Percentiles rank a stretch among this genome's conserved stretches.
These are phyloP conservation scores for Invenusta paracnida DNA, from an alignment of 2,888 invertebrate species.

Conservation along the genomic window DNA sequence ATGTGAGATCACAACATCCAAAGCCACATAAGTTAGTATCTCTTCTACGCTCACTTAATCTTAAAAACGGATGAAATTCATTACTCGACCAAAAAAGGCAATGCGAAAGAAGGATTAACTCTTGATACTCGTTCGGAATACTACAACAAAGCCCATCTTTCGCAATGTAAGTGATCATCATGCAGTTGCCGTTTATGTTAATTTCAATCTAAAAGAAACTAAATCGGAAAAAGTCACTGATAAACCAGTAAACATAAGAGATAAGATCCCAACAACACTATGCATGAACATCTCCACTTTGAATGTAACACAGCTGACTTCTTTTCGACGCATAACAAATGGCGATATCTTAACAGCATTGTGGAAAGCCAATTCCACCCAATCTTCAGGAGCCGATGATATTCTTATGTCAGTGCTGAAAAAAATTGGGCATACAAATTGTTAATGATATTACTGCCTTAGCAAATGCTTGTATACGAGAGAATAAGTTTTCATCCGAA, in stretches of 20 bases:
- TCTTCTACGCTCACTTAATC: not conserved
- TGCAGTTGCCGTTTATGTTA: slow-evolving; percentile 20
- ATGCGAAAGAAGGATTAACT: slow-evolving; percentile 23
- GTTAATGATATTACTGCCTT: not conserved
- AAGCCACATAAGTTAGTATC: not conserved
- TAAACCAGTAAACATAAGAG: slow-evolving; percentile 3
- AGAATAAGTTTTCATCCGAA: not conserved
- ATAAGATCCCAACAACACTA: not conserved
- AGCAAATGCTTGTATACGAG: not conserved
- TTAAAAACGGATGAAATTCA: slow-evolving; percentile 23
- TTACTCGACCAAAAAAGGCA: slow-evolving; percentile 17
- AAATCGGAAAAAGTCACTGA: not conserved
- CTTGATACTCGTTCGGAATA: not conserved
- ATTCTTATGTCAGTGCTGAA: not conserved
- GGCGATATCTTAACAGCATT: not conserved
- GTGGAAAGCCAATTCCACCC: not conserved
- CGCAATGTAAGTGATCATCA: slow-evolving; percentile 5
- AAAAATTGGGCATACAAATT: not conserved
- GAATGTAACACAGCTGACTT: not conserved
- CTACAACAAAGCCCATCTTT: slow-evolving; percentile 25
- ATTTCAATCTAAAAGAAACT: slow-evolving; percentile 23
- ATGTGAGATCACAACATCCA: not conserved
- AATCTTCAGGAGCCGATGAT: not conserved
- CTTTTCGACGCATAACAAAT: not conserved
- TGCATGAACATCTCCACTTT: not conserved